A percentile compares a stretch with the other conserved stretches of the same genome.
These are phyloP conservation scores for Mesaphorura yosii DNA, from an alignment of 1,140 invertebrate species.

Conservation along the genomic window DNA sequence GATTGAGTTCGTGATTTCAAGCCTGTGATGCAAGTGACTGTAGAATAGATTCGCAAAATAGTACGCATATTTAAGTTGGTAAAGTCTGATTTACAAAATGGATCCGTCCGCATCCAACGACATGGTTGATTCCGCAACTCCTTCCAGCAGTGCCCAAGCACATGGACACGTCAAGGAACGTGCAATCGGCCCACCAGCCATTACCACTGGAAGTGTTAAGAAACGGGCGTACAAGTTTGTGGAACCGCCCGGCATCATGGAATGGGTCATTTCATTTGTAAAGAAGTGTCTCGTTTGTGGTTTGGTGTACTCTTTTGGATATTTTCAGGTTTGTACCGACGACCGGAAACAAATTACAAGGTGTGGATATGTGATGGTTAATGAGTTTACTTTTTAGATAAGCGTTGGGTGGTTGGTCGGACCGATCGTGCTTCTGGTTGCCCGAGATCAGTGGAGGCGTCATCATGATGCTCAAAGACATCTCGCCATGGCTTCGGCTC, in stretches of 20 bases:
- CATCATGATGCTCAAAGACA: conserved; percentile 60
- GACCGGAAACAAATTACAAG: too few relatives aligned
- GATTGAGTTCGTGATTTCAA: too few relatives aligned
- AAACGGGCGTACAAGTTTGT: conserved; percentile 31
- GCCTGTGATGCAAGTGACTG: too few relatives aligned
- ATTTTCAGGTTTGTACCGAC: conserved; percentile 24
- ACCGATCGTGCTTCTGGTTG: conserved; percentile 63
- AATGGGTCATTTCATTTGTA: conserved; percentile 26
- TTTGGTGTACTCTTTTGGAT: conserved; percentile 27
- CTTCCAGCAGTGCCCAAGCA: too few relatives aligned
- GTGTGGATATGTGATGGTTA: background rate
- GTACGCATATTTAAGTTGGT: too few relatives aligned
- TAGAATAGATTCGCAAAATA: too few relatives aligned
- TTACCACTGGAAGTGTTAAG: too few relatives aligned
- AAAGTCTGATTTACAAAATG: too few relatives aligned
- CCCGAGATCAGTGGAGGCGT: conserved; percentile 64
- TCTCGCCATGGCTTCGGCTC: conserved; percentile 63
- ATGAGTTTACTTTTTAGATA: conserved; percentile 44
- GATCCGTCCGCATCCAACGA: too few relatives aligned
- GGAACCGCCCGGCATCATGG: conserved; percentile 24
- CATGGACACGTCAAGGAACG: too few relatives aligned
- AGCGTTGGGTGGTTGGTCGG: conserved; percentile 75
- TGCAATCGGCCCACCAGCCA: too few relatives aligned
- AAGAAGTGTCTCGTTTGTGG: conserved; percentile 28
- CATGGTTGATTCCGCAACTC: too few relatives aligned